Evolutionary conservation across 2,888 invertebrate species (phyloP), one percentile per base, ranked within the genome.

Genomic region (Xanthia icteritia): DNA sequence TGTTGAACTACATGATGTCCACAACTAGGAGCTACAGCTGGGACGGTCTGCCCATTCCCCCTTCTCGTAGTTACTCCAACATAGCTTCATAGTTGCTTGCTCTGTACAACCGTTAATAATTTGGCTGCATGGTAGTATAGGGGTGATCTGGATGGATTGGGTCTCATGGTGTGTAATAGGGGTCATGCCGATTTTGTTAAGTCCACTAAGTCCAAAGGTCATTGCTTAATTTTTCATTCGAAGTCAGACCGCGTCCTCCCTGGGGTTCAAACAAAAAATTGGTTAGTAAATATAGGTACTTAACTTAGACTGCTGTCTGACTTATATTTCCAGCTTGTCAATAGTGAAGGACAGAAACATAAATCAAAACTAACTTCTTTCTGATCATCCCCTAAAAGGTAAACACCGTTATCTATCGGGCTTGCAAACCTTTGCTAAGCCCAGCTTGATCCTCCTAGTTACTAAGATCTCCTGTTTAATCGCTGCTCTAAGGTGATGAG

Each of bases 1-100:
- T 74, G 74, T 66, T 31, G 31, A 61, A 48, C 13, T 73, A 79
- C 39, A 71, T 79, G 66, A 72, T 60, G 73, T 79, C 80, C 60
- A 79, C 58, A 54, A n/a, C 64, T 79, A 63, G 9, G n/a, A 20
- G 17, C 13, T 27, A 51, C 73, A 78, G 42, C 65, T 73, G 73
- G 72, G 20, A 36, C 45, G 27, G 11, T 45, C 36, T 51, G 56
- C 11, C 36, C 27, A 45, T 73, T 45, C n/a, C 36, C 58, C 54
- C n/a, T 70, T 54, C 9, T n/a, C 9, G n/a, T 42, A 54, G 13
- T 27, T 13, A 15, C 45, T 39, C 45, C 23, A 23, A 54, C 31
- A n/a, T 15, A 76, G 51, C n/a, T 31, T 31, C 13, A n/a, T 8
- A 77, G 42, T 60, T 3, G 15, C 27, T 39, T 23, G 42, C 68